Conservation (phyloP, 2,113 vertebrate species). For the Gambusia holbrooki region DNA sequence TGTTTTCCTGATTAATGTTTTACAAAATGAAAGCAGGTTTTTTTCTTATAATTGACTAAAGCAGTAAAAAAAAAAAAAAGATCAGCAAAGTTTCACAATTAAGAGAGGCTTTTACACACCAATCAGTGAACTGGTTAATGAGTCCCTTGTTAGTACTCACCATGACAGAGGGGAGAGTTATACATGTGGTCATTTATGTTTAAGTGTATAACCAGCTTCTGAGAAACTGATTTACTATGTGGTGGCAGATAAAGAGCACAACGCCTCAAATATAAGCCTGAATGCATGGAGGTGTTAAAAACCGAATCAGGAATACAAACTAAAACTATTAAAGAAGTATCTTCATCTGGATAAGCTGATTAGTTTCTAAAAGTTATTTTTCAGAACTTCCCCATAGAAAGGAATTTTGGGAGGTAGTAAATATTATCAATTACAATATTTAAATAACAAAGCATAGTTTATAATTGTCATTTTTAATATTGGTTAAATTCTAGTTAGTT, state of each 20-base stretch:
- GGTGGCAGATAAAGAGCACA: not conserved
- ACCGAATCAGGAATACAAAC: too few species aligned
- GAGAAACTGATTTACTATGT: not conserved
- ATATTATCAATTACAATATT: too few species aligned
- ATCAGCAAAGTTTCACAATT: constrained; percentile 67
- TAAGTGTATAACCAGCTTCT: not conserved
- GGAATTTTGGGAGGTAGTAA: too few species aligned
- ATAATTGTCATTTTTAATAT: too few species aligned
- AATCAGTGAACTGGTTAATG: constrained; percentile 61
- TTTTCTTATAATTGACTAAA: not conserved
- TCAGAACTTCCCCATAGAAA: too few species aligned
- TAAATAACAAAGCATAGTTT: too few species aligned
- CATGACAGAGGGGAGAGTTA: constrained; percentile 15
- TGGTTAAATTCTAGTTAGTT: too few species aligned
- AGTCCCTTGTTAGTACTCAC: constrained; percentile 56
- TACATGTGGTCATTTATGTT: not conserved
- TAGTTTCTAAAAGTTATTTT: too few species aligned
- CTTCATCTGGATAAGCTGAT: too few species aligned
- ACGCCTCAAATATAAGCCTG: not conserved
- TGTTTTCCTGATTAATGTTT: not conserved
- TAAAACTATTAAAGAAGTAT: too few species aligned
- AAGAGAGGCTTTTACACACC: constrained; percentile 48
- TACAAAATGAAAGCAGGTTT: not conserved
- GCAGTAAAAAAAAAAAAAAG: constrained; percentile 12
- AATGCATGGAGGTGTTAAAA: too few species aligned